phyloP scores from a whole-genome alignment of 1,140 invertebrate genomes.

The Diuraphis noxia region DNA sequence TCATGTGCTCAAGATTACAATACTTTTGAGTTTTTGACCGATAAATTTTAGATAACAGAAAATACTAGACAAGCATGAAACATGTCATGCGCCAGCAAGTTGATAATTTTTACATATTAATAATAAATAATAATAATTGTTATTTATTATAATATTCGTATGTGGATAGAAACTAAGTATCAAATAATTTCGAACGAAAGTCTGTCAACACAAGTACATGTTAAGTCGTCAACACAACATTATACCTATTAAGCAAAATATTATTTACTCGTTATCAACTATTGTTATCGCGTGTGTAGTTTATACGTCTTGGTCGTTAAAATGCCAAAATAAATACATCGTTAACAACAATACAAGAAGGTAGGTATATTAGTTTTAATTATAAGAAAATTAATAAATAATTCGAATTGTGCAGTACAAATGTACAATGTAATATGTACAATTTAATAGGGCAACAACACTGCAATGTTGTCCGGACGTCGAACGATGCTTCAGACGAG shows the following conservation, averaged over 20 bases:
- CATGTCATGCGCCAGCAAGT: neutral
- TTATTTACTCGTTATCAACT: neutral
- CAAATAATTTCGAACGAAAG: neutral
- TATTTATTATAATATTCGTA: neutral
- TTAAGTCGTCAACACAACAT: neutral
- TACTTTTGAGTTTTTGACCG: neutral
- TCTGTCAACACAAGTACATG: neutral
- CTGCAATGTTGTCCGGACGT: neutral
- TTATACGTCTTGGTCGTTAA: neutral
- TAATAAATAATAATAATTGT: neutral
- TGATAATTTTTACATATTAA: neutral
- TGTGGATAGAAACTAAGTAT: neutral
- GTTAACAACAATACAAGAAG: neutral
- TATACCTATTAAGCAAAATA: neutral
- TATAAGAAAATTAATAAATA: neutral
- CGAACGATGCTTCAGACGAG: neutral
- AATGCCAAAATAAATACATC: neutral
- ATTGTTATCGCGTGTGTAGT: neutral
- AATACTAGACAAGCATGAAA: neutral
- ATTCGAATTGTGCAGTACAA: neutral
- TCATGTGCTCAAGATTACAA: neutral
- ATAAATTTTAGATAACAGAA: neutral
- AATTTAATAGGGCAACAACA: neutral
- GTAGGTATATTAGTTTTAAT: neutral
- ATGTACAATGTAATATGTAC: neutral